phyloP scores from a whole-genome alignment of 1,140 invertebrate species.

The Diuraphis noxia region DNA sequence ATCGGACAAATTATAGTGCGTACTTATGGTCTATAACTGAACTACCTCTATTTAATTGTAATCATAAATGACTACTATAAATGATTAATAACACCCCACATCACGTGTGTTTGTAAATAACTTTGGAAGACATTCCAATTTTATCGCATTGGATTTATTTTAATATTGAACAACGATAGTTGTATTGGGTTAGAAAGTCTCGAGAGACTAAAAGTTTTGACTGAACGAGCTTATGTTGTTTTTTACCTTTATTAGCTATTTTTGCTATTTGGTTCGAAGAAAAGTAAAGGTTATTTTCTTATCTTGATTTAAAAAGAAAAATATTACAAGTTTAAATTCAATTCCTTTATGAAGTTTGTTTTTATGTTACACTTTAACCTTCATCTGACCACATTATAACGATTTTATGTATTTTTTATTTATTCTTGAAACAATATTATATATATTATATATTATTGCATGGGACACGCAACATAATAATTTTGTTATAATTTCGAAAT shows the following conservation, averaged over 20 bases:
- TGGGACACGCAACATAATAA: not conserved
- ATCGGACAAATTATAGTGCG: not conserved
- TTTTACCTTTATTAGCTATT: not conserved
- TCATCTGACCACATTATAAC: not conserved
- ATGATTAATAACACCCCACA: not conserved
- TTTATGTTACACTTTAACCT: not conserved
- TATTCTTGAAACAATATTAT: no score
- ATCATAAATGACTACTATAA: not conserved
- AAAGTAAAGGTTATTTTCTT: not conserved
- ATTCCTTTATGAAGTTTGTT: slow-evolving; percentile 18
- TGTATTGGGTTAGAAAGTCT: not conserved
- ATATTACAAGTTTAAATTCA: slow-evolving; percentile 27
- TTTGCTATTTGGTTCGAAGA: not conserved
- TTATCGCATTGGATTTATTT: not conserved
- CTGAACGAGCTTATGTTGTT: not conserved
- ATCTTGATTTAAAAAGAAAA: slow-evolving; percentile 2
- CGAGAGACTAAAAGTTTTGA: not conserved
- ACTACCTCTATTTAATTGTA: not conserved
- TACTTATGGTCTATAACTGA: not conserved
- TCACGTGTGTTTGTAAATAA: not conserved
- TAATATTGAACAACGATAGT: slow-evolving; percentile 8
- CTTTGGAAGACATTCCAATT: not conserved
- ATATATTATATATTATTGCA: no score
- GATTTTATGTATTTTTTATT: not conserved
- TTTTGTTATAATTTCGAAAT: not conserved